Conservation (phyloP, 2,797 vertebrate species). For the Geotrypetes seraphini region DNA sequence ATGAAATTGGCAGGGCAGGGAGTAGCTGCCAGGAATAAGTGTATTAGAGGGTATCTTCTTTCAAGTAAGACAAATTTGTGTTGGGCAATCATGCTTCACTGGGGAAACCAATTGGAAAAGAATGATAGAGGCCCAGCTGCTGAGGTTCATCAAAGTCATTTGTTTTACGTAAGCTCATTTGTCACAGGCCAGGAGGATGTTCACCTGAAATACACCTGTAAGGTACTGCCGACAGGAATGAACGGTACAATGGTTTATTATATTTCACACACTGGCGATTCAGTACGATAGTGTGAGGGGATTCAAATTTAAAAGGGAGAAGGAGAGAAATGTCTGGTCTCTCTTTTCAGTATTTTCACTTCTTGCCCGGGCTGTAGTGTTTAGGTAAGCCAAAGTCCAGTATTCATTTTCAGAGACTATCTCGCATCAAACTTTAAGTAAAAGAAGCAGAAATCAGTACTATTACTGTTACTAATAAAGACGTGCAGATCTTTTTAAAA, state of each 20-base stretch:
- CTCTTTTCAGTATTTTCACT: conserved; percentile 5
- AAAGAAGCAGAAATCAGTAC: too few species aligned
- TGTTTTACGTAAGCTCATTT: conserved; percentile 81
- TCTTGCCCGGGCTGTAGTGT: neutral
- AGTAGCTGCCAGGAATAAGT: conserved; percentile 35
- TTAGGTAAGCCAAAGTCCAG: neutral
- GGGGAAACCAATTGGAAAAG: conserved; percentile 96
- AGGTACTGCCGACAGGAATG: conserved; percentile 80
- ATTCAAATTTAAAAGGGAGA: conserved; percentile 19
- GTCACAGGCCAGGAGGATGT: conserved; percentile 87
- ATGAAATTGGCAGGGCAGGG: conserved; percentile 23
- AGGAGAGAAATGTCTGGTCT: conserved; percentile 27
- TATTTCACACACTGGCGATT: conserved; percentile 93
- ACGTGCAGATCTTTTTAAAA: too few species aligned
- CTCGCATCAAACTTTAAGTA: too few species aligned
- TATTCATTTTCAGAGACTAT: neutral
- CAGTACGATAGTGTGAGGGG: conserved; percentile 47
- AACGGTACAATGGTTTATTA: conserved; percentile 92
- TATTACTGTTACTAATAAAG: too few species aligned
- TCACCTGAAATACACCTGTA: conserved; percentile 94
- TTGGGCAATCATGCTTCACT: conserved; percentile 55
- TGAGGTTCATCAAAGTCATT: conserved; percentile 98
- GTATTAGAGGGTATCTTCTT: conserved; percentile 74
- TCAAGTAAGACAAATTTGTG: conserved; percentile 93
- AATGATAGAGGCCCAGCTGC: conserved; percentile 79